A percentile compares a stretch with the other conserved stretches of the same genome.
Conservation (phyloP, 2,113 vertebrate genomes). For the Chamaea fasciata region DNA sequence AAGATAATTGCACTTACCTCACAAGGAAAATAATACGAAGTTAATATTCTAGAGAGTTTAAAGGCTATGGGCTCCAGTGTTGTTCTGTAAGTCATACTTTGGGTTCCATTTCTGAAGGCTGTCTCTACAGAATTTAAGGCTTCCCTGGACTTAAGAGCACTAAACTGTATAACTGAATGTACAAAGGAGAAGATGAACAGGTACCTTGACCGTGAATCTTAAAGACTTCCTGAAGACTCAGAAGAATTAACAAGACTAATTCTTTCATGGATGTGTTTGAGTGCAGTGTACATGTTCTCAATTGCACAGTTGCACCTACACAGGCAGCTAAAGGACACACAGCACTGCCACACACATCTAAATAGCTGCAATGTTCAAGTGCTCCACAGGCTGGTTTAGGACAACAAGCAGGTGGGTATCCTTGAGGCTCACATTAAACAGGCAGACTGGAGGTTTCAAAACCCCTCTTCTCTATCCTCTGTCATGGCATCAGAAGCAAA, state of each 20-base stretch:
- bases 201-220: not conserved
- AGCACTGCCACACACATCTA: too few species aligned
- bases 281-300: not conserved
- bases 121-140: not conserved
- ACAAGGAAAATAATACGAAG: not conserved
- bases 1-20: not conserved
- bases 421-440: not conserved
- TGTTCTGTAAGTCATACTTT: not conserved
- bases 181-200: not conserved
- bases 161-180: not conserved
- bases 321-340: not conserved
- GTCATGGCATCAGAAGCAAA: not conserved
- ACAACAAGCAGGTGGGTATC: not conserved
- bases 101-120: not conserved
- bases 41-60: not conserved
- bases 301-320: not conserved
- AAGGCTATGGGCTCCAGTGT: not conserved
- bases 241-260: not conserved
- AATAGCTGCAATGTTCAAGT: accelerated
- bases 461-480: not conserved
- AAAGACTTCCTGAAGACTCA: not conserved
- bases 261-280: not conserved
- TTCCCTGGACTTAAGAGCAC: not conserved
- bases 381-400: not conserved
- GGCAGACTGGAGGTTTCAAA: not conserved